A percentile compares a stretch with the other conserved stretches of the same genome.
These are phyloP conservation scores for Meteorus sp. DNA, from an alignment of 1,140 invertebrate genomes.

Conservation along the genomic window DNA sequence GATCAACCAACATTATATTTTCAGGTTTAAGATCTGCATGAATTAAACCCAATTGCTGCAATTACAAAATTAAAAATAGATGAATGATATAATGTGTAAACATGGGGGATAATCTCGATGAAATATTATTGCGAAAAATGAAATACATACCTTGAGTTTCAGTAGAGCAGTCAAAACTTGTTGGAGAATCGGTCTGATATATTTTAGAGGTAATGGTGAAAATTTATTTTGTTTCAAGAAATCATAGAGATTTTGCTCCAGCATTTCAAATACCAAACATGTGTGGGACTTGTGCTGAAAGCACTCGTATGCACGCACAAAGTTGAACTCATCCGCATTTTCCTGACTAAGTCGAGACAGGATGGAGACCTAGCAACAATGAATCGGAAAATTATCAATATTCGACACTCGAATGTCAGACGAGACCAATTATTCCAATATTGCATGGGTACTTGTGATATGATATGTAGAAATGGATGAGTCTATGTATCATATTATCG, in stretches of 20 bases:
- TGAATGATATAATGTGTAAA: not conserved
- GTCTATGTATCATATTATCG: not conserved
- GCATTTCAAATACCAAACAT: slow-evolving; percentile 99
- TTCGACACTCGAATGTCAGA: no score
- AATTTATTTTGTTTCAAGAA: slow-evolving; percentile 99
- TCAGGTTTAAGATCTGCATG: slow-evolving; percentile 99
- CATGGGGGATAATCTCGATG: slow-evolving; percentile 9
- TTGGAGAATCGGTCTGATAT: slow-evolving; percentile 97
- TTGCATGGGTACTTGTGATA: no score
- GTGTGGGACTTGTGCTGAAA: slow-evolving; percentile 99
- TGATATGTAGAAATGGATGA: no score
- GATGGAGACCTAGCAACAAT: slow-evolving; percentile 78
- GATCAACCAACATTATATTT: slow-evolving; percentile 99
- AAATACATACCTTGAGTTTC: slow-evolving; percentile 80
- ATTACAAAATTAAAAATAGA: slow-evolving; percentile 22
- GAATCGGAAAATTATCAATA: slow-evolving; percentile 19
- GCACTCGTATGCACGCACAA: slow-evolving; percentile 99
- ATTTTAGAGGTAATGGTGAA: slow-evolving; percentile 95
- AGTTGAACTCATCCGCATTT: slow-evolving; percentile 99
- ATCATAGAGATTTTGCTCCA: slow-evolving; percentile 99
- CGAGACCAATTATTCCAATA: no score
- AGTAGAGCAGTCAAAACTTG: slow-evolving; percentile 97
- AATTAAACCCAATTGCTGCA: slow-evolving; percentile 94
- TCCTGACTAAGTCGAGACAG: slow-evolving; percentile 96
- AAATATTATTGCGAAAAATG: no score